Evolutionary conservation across 1,140 invertebrate species (phyloP), one percentile per base, ranked within the genome.

Genomic region (Octopus bimaculoides): DNA sequence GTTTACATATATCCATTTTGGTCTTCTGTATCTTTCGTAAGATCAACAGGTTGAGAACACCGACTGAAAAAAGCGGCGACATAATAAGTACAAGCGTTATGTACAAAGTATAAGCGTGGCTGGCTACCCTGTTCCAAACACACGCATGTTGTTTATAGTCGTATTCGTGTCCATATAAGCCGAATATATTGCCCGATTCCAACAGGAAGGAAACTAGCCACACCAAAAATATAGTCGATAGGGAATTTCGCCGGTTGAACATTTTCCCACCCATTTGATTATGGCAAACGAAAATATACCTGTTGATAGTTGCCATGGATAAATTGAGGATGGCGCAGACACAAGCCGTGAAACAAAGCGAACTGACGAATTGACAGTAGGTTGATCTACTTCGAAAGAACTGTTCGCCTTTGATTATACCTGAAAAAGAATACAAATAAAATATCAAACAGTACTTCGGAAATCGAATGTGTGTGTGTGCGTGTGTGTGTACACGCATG

Each of bases 281-380:
- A 80, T 86, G 84, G 76, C 87, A 89, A 61, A 89, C 82, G 80
- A 86, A 87, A 52, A 88, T 83, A 81, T 87, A 89, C 1, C 88
- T 80, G 79, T 89, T 89, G 53, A 89, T 9, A 26, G 84, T 86
- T 77, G 88, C 77, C 69, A 86, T 80, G 54, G 85, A 87, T 55
- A 89, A 84, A 76, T 82, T 88, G 0, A 88, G 78, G 79, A 89
- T 86, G 52, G 88, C 88, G 80, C 87, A 88, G 82, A 88, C 86
- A 78, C 89, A 89, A 9, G 85, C 85, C 2, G 87, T 88, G 52
- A 89, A 79, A 79, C 89, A 89, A 26, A 89, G 73, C 76, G 82
- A 82, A 74, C 86, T 87, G 2, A 89, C 82, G 0, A 85, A 55
- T 52, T 86, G 81, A 81, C 88, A 89, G 52, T 89, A 75, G 80